phyloP scores from a whole-genome alignment of 1,140 invertebrate species.

The Akabosia matsudoensis region DNA sequence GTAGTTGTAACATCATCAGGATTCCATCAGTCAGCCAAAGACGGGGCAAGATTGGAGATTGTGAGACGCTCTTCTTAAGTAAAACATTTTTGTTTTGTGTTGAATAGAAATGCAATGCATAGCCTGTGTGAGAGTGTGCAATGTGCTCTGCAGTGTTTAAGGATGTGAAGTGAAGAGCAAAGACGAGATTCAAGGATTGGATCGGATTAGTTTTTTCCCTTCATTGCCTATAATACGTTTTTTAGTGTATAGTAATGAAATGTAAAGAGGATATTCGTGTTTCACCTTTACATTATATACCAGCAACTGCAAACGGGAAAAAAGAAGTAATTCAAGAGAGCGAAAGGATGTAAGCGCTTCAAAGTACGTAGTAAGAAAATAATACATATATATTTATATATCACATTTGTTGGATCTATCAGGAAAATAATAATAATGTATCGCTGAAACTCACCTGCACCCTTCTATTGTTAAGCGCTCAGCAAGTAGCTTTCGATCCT shows the following conservation, averaged over 20 bases:
- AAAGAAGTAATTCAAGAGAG: not conserved
- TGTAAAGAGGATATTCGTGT: too few relatives aligned
- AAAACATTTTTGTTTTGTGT: not conserved
- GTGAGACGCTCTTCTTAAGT: not conserved
- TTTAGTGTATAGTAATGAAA: not conserved
- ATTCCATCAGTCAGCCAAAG: constrained; percentile 22
- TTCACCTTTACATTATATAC: too few relatives aligned
- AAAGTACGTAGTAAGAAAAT: not conserved
- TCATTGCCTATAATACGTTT: too few relatives aligned
- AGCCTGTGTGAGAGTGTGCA: not conserved
- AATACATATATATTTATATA: too few relatives aligned
- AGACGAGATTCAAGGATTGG: constrained; percentile 10
- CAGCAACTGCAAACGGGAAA: too few relatives aligned
- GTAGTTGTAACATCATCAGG: not conserved
- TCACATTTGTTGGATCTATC: not conserved
- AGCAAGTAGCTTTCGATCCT: too few relatives aligned
- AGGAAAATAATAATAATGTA: not conserved
- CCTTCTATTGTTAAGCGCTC: not conserved
- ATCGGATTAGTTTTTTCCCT: not conserved
- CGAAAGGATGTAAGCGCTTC: not conserved
- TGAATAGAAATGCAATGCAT: not conserved
- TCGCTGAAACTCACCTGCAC: not conserved
- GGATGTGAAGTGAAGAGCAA: not conserved
- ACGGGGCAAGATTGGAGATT: not conserved
- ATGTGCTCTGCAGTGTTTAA: too few relatives aligned